Evolutionary conservation across 2,113 vertebrate genomes (phyloP).

Genomic region (Zapornia atra): DNA sequence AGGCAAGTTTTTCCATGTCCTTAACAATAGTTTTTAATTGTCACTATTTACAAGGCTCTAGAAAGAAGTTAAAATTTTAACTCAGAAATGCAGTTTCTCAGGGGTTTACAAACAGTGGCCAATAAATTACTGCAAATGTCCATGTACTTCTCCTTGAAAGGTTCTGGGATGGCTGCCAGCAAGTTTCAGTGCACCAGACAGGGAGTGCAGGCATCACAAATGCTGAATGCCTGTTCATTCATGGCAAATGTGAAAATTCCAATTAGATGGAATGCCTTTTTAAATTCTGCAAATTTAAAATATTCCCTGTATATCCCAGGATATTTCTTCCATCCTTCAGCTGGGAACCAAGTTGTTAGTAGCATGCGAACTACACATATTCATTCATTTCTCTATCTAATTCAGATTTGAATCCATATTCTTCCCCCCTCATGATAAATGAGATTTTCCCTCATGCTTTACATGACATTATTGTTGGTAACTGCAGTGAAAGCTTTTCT

Average conservation of each 20-base stretch:
- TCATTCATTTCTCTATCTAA: not conserved
- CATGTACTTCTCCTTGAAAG: not conserved
- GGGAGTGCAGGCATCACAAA: not conserved
- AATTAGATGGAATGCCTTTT: not conserved
- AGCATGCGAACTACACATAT: not conserved
- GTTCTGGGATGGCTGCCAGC: conserved; percentile 21
- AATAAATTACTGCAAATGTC: not conserved
- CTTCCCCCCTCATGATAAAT: not conserved
- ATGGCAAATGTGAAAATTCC: not conserved
- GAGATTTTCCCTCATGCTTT: not conserved
- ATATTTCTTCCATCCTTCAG: not conserved
- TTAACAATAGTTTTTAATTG: not conserved
- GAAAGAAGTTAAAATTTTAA: conserved; percentile 4
- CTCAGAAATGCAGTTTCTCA: conserved; percentile 1
- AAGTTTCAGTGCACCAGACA: not conserved
- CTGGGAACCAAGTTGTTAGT: not conserved
- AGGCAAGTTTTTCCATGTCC: not conserved
- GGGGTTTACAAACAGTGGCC: not conserved
- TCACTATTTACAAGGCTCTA: not conserved
- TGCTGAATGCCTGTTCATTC: not conserved
- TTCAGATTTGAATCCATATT: not conserved
- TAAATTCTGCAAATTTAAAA: not conserved
- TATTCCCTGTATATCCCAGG: not conserved
- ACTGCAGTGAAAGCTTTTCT: conserved; percentile 9
- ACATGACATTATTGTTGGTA: accelerated